Base-by-base conservation (phyloP, 2,113 vertebrate species). In the Ceyx cyanopectus region DNA sequence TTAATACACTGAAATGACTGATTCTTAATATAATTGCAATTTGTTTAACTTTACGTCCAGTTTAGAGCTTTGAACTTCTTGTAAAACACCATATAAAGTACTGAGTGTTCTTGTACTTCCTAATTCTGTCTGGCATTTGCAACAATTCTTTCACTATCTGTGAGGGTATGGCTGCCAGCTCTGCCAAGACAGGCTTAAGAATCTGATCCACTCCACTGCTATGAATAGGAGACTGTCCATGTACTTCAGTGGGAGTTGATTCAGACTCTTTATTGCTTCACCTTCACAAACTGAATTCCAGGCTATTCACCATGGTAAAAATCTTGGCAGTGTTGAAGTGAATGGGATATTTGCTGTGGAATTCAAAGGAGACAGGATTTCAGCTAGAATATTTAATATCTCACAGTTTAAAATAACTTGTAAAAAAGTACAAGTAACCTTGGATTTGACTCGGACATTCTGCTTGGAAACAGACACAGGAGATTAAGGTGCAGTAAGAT, bases 41-140 rank as follows among this genome's bases (percentile, higher is more conserved):
- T 89, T 89, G 87, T 94, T 96, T 94, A 91, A 89, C 73, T 89
- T 93, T 51, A 61, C 21, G 91, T 91, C 91, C 79, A 72, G 79
- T 91, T 93, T 70, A 87, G 82, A 85, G 89, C 87, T 96, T 96
- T 96, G 85, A 95, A 92, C 68, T 89, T 93, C 63, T 85, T 91
- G 94, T 96, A 96, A 96, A 94, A 75, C 48, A 57, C 57, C 0
- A 6, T 58, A 77, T 92, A 88, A 96, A 96, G 94, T 90, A 95
- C 92, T 81, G 90, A 30, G 46, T 92, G 91, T 96, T 94, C 94
- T 95, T 88, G 80, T 95, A 93, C 90, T 93, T 96, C 94, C 90
- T 95, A 95, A 97, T 96, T 96, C 95, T 93, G 80, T 88, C 94
- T 96, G 93, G 93, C 93, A 92, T 95, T 95, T 94, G 88, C 87